Conservation (phyloP, 2,797 vertebrate genomes). For the Ctenosaura bakeri region DNA sequence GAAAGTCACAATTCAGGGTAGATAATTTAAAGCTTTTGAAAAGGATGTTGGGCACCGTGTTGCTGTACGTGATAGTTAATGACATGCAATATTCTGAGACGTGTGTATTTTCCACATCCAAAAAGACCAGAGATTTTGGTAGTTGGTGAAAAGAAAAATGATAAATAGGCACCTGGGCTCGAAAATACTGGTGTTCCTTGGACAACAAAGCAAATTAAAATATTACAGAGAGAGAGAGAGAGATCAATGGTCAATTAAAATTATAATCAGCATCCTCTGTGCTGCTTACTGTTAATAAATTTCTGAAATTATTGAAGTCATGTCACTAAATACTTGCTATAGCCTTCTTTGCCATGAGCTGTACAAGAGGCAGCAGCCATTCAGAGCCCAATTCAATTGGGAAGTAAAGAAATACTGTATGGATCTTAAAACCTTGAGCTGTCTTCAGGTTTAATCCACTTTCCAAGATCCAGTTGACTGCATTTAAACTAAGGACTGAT, state of each 20-base stretch:
- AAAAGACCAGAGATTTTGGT: constrained; percentile 31
- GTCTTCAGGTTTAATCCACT: neutral
- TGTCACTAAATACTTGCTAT: neutral
- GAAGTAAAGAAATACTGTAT: neutral
- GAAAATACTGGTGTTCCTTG: constrained; percentile 22
- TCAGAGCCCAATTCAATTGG: neutral
- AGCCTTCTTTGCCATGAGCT: neutral
- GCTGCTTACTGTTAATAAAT: neutral
- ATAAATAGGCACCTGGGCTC: constrained; percentile 9
- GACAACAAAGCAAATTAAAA: constrained; percentile 4
- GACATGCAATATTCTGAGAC: constrained; percentile 5
- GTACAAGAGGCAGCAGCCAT: neutral
- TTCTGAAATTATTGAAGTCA: neutral
- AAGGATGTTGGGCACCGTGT: constrained; percentile 64
- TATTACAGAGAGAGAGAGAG: constrained; percentile 2
- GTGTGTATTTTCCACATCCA: constrained; percentile 39
- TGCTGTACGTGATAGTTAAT: constrained; percentile 54
- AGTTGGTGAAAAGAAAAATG: constrained; percentile 35
- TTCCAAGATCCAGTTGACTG: neutral
- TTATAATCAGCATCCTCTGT: neutral
- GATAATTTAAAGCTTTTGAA: constrained; percentile 56
- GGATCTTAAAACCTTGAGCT: neutral
- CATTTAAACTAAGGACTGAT: neutral
- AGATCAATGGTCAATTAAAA: neutral
- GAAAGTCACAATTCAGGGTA: constrained; percentile 65